Conservation (phyloP, 2,888 invertebrate species). For the Oegoconia quadripuncta region DNA sequence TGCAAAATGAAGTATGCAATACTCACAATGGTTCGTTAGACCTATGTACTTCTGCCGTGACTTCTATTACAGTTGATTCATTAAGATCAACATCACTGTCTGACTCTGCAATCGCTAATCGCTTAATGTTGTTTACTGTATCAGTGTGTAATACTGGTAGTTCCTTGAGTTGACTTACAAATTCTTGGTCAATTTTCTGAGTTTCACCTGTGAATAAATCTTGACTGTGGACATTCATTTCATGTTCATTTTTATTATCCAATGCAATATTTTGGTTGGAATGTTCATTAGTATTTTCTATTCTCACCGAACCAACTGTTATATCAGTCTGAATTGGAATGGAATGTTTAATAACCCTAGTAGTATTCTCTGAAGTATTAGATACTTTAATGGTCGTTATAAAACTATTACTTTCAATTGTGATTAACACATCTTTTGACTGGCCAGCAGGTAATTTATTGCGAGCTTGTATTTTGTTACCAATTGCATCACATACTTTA, state of each 20-base stretch:
- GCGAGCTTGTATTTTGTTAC: conserved; percentile 6
- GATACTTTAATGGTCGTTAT: conserved; percentile 42
- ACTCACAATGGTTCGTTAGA: conserved; percentile 48
- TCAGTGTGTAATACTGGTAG: too few relatives aligned
- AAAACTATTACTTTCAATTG: conserved; percentile 41
- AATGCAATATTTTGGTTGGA: too few relatives aligned
- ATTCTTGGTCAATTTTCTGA: background rate
- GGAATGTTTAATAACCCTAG: conserved; percentile 25
- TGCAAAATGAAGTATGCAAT: too few relatives aligned
- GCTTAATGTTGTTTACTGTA: too few relatives aligned
- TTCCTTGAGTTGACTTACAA: background rate
- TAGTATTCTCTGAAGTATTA: conserved; percentile 21
- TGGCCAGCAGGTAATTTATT: conserved; percentile 9
- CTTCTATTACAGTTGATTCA: conserved; percentile 34
- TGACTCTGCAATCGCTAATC: too few relatives aligned
- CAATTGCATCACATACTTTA: conserved; percentile 26
- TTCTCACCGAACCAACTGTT: conserved; percentile 13
- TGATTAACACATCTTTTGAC: conserved; percentile 39
- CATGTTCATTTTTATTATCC: background rate
- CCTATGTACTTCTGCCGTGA: conserved; percentile 52
- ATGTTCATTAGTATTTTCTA: background rate
- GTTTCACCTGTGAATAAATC: conserved; percentile 30
- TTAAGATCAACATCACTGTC: conserved; percentile 46
- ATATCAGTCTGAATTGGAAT: conserved; percentile 48
- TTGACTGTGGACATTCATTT: conserved; percentile 22